A percentile compares a stretch with the other conserved stretches of the same genome.
These are phyloP conservation scores for Zophobas atratus DNA, from an alignment of 1,140 invertebrate species.

Conservation along the genomic window DNA sequence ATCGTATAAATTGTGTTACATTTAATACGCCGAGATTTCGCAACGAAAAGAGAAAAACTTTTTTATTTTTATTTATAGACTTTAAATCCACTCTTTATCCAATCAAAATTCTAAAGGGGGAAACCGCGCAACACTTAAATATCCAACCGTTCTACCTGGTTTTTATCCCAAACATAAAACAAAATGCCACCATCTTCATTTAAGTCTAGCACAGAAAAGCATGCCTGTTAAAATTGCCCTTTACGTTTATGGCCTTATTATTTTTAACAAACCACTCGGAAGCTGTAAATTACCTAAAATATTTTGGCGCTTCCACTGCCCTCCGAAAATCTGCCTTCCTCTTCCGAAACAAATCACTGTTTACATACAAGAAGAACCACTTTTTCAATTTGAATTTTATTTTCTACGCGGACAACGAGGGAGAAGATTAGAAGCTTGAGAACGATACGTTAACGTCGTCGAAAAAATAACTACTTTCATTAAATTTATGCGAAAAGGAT, in stretches of 20 bases:
- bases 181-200: constrained; percentile 54
- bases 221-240: constrained; percentile 45
- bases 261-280: constrained; percentile 51
- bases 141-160: constrained; percentile 27
- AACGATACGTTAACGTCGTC: constrained; percentile 12
- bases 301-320: constrained; percentile 36
- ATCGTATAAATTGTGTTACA: constrained; percentile 18
- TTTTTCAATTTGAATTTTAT: constrained; percentile 36
- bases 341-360: constrained; percentile 24
- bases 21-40: neutral
- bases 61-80: constrained; percentile 7
- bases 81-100: neutral
- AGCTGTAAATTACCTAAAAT: constrained; percentile 48
- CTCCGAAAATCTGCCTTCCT: constrained; percentile 19
- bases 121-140: constrained; percentile 11
- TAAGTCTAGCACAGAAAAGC: constrained; percentile 48
- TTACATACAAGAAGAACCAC: constrained; percentile 24
- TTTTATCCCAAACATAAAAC: constrained; percentile 49
- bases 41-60: neutral
- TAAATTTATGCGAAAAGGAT: constrained; percentile 36
- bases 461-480: constrained; percentile 18
- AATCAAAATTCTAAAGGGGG: constrained; percentile 8
- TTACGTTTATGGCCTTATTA: constrained; percentile 51
- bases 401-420: constrained; percentile 5
- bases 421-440: constrained; percentile 4